phyloP scores from a whole-genome alignment of 2,113 vertebrate species.

The Corythornis cristatus region DNA sequence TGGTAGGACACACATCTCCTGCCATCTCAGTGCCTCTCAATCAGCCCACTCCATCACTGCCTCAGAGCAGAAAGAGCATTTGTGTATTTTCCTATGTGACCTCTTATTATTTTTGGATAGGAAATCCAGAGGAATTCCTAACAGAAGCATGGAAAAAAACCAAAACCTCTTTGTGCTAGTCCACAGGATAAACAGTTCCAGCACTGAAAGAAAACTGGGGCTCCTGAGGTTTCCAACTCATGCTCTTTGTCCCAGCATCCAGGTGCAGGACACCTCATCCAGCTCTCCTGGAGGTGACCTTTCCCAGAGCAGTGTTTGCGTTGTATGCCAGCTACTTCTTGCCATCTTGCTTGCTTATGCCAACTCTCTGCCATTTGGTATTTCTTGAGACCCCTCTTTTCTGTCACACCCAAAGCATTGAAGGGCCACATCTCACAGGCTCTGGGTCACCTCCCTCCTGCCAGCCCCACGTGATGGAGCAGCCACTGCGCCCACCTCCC shows the following conservation, averaged over 20 bases:
- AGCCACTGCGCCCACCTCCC: neutral
- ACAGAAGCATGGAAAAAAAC: neutral
- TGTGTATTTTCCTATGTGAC: neutral
- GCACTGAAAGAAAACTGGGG: neutral
- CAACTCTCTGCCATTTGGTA: neutral
- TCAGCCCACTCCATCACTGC: neutral
- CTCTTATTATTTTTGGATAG: constrained; percentile 19
- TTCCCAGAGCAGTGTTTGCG: neutral
- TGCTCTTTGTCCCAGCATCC: neutral
- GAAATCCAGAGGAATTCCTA: constrained; percentile 42
- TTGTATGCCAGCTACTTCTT: accelerated
- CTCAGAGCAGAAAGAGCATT: neutral
- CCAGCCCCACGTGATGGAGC: accelerated
- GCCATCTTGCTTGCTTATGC: neutral
- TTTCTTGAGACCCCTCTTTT: neutral
- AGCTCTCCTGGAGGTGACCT: accelerated
- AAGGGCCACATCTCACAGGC: neutral
- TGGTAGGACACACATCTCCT: neutral
- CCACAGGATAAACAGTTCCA: neutral
- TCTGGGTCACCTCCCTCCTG: neutral
- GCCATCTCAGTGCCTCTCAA: accelerated
- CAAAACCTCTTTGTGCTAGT: neutral
- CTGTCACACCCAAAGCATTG: accelerated
- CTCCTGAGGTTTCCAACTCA: neutral
- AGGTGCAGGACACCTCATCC: neutral